Conservation (phyloP, 2,797 vertebrate species). For the Anguilla marmorata region DNA sequence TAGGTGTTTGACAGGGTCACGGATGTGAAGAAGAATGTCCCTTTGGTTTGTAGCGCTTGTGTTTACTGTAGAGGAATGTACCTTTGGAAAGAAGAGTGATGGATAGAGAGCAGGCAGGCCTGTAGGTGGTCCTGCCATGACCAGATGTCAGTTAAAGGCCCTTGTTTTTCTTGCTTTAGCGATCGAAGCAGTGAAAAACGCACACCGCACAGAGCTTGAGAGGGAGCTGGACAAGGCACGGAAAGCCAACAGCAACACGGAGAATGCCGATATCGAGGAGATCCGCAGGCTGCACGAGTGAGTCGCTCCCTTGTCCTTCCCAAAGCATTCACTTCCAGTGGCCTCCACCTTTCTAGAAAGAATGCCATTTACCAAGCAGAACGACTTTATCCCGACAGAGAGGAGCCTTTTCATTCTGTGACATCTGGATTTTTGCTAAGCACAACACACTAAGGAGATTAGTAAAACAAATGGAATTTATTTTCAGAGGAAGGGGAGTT, state of each 20-base stretch:
- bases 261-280: slow-evolving; percentile 78
- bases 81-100: slow-evolving; percentile 7
- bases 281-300: slow-evolving; percentile 78
- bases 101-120: background rate
- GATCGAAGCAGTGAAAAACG: slow-evolving; percentile 83
- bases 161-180: slow-evolving; percentile 55
- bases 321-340: background rate
- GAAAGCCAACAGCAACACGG: slow-evolving; percentile 71
- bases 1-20: background rate
- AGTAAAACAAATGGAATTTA: slow-evolving; percentile 18
- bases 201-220: slow-evolving; percentile 78
- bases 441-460: slow-evolving; percentile 3
- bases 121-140: background rate
- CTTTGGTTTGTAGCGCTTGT: background rate
- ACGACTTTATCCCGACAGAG: background rate
- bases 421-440: slow-evolving; percentile 11
- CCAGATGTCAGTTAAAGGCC: background rate
- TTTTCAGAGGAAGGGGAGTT: slow-evolving; percentile 1
- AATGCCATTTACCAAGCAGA: slow-evolving; percentile 11
- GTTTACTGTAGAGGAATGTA: background rate
- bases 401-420: slow-evolving; percentile 4
- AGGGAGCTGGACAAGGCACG: slow-evolving; percentile 76
- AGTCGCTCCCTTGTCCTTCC: slow-evolving; percentile 7
- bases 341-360: background rate
- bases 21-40: background rate